These are phyloP conservation scores for Periophthalmus modestus DNA, from an alignment of 2,113 vertebrate genomes.

Conservation along the genomic window DNA sequence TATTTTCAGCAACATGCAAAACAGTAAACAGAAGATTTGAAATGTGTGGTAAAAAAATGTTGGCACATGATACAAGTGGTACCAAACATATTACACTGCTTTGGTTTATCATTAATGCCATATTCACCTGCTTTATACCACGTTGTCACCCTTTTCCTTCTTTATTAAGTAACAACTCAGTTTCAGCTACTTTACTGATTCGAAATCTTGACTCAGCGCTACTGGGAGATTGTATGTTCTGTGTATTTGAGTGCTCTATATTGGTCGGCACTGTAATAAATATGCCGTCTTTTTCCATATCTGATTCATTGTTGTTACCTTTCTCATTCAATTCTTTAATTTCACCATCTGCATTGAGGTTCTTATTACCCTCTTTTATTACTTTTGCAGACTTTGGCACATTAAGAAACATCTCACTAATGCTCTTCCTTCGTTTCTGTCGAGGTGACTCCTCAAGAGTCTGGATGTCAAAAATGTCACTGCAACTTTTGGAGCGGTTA, in stretches of 20 bases:
- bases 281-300: constrained; percentile 69
- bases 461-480: constrained; percentile 66
- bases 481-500: constrained; percentile 79
- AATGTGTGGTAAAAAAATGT: neutral
- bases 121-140: neutral
- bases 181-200: constrained; percentile 56
- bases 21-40: neutral
- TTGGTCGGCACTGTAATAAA: constrained; percentile 12
- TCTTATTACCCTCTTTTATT: constrained; percentile 29
- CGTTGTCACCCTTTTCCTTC: constrained; percentile 52
- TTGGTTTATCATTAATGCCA: neutral
- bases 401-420: constrained; percentile 78
- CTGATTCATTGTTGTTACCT: constrained; percentile 62
- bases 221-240: constrained; percentile 21
- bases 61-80: neutral
- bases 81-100: neutral
- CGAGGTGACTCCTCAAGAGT: constrained; percentile 67
- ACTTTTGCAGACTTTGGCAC: neutral
- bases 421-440: constrained; percentile 65
- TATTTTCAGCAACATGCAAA: neutral
- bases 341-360: constrained; percentile 33
- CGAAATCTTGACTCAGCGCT: constrained; percentile 47
- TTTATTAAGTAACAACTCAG: constrained; percentile 9
- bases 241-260: constrained; percentile 9
- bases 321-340: constrained; percentile 53